Conservation (phyloP, 2,888 invertebrate species). For the Celastrina argiolus region DNA sequence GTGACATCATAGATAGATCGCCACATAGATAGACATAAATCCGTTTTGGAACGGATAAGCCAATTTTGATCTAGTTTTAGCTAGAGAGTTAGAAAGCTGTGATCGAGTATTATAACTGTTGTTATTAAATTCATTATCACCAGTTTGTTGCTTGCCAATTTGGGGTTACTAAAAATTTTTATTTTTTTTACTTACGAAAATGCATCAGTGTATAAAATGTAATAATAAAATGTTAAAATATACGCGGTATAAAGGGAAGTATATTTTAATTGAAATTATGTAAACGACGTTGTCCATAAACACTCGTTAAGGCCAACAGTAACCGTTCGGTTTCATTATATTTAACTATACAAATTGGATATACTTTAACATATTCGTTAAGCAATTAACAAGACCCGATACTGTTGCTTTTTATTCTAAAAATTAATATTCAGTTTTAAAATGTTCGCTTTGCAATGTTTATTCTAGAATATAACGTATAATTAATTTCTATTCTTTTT, state of each 20-base stretch:
- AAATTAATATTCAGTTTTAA: neutral
- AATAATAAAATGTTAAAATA: conserved; percentile 16
- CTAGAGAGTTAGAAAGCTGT: too few species aligned
- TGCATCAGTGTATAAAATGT: neutral
- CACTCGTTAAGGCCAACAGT: conserved; percentile 19
- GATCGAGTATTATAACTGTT: too few species aligned
- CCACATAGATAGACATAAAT: too few species aligned
- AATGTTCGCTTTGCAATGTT: neutral
- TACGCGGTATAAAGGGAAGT: conserved; percentile 14
- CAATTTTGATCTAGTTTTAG: too few species aligned
- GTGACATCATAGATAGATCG: too few species aligned
- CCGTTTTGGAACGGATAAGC: too few species aligned
- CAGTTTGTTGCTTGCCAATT: too few species aligned
- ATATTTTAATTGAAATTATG: conserved; percentile 22
- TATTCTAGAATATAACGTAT: neutral
- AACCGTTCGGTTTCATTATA: conserved; percentile 21
- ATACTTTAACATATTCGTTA: conserved; percentile 3
- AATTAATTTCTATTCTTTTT: neutral
- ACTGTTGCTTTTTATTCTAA: neutral
- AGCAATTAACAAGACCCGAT: conserved; percentile 8
- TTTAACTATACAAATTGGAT: conserved; percentile 18
- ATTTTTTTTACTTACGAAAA: conserved; percentile 1
- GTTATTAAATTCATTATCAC: too few species aligned
- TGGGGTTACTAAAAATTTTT: too few species aligned
- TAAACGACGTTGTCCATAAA: conserved; percentile 17